These are phyloP conservation scores for Canis aureus DNA, from an alignment of 2,113 vertebrate species.

Conservation along the genomic window DNA sequence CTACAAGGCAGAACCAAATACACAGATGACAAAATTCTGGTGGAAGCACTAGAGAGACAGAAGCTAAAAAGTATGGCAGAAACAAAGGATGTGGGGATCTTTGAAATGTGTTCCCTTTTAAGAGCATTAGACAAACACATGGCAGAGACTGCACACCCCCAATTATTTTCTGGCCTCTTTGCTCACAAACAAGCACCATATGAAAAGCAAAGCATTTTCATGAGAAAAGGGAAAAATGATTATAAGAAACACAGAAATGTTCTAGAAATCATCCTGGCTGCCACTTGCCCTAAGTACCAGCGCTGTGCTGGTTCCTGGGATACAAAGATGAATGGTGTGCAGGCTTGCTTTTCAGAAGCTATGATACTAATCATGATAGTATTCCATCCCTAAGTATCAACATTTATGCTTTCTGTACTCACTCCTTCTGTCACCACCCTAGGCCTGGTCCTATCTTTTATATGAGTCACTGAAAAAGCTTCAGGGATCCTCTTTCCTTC, in stretches of 20 bases:
- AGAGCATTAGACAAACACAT: slow-evolving; percentile 48
- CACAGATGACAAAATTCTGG: slow-evolving; percentile 41
- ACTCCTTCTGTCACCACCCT: background rate
- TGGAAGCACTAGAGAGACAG: background rate
- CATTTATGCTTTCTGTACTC: background rate
- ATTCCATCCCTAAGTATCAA: background rate
- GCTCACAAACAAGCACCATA: slow-evolving; percentile 10
- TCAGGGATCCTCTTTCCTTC: background rate
- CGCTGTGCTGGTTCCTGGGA: background rate
- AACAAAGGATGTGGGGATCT: slow-evolving; percentile 34
- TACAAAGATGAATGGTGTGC: background rate
- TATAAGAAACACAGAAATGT: slow-evolving; percentile 38
- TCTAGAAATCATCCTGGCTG: slow-evolving; percentile 35
- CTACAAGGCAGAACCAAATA: slow-evolving; percentile 33
- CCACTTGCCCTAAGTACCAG: background rate
- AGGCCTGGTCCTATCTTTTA: background rate
- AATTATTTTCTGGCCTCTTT: slow-evolving; percentile 64
- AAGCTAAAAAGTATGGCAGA: slow-evolving; percentile 52
- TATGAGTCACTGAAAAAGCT: background rate
- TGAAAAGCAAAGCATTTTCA: slow-evolving; percentile 34
- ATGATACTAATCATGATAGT: background rate
- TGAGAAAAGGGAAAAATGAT: slow-evolving; percentile 34
- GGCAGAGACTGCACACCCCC: background rate
- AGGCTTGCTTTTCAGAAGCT: background rate
- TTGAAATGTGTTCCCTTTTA: slow-evolving; percentile 72